phyloP scores from a whole-genome alignment of 2,888 invertebrate genomes.

The Erebia palarica region DNA sequence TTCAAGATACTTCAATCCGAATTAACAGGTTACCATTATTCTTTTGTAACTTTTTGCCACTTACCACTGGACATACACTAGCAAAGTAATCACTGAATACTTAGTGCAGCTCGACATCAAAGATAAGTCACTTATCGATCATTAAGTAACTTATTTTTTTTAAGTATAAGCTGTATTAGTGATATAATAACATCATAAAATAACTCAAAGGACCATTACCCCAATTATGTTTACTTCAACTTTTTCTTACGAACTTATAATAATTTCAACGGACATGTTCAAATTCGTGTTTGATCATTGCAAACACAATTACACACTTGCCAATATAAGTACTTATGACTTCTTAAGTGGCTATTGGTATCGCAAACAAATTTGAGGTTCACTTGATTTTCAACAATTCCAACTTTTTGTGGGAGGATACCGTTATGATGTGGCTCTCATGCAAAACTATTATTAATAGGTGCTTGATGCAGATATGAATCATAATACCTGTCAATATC shows the following conservation, averaged over 20 bases:
- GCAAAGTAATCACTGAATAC: too few species aligned
- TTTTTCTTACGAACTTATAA: not conserved
- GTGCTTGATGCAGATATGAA: constrained; percentile 23
- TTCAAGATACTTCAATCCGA: too few species aligned
- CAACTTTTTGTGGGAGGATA: constrained; percentile 21
- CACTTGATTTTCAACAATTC: constrained; percentile 28
- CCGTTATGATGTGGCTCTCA: constrained; percentile 40
- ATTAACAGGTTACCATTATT: too few species aligned
- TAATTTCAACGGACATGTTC: not conserved
- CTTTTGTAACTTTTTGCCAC: too few species aligned
- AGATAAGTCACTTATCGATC: too few species aligned
- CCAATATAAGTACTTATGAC: constrained; percentile 12
- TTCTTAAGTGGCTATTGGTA: constrained; percentile 12
- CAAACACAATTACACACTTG: constrained; percentile 13
- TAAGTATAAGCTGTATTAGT: too few species aligned
- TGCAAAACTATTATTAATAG: constrained; percentile 31
- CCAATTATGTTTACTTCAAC: constrained; percentile 1
- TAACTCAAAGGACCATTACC: not conserved
- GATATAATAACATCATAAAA: not conserved
- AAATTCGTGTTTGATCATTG: not conserved
- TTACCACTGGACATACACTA: too few species aligned
- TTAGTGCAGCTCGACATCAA: too few species aligned
- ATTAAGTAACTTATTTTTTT: too few species aligned
- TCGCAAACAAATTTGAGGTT: constrained; percentile 32
- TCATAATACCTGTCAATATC: constrained; percentile 25